Evolutionary conservation across 1,140 invertebrate genomes (phyloP), one percentile per base, ranked within the genome.

Genomic region (Nymphalis io): DNA sequence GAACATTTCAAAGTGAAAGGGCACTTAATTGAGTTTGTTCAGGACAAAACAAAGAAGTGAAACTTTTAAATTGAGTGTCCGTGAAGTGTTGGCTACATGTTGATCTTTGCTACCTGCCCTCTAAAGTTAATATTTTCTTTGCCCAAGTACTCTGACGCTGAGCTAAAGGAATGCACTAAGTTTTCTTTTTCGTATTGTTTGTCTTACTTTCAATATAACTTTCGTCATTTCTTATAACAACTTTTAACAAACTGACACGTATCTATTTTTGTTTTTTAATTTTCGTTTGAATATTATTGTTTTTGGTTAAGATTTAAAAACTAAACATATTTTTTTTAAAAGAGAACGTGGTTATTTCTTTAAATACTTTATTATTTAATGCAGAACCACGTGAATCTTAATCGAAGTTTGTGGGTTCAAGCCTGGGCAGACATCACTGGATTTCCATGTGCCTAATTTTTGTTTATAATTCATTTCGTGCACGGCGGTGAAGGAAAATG

Each of bases 11-110:
- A 83, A 83, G 79, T 80, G 80, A 89, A 88, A 87, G 79, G 83
- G 82, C 84, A 88, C 83, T 89, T 89, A 91, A 91, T 91, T 86
- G 85, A 88, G 89, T 91, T 91, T 91, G 88, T 85, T 91, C 87
- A 90, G 89, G 86, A 86, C 85, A 88, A 89, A 90, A 91, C 87
- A 91, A 89, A 91, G 87, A 89, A 72, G 72, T 60, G 70, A 87
- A 90, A 90, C 81, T 87, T 91, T 91, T 90, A 90, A 91, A 91
- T 90, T 91, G 89, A 89, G 85, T 87, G 85, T 88, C 87, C 88
- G 83, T 79, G 86, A 89, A 91, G 89, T 91, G 89, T 88, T 88
- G 84, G 78, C 81, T 79, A 86, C 87, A 88, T 91, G 89, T 91
- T 91, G 89, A 89, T 91, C 88, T 91, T 91, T 84, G 61, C 63